Evolutionary conservation across 2,797 vertebrate species (phyloP).

Genomic region (Anolis apletophallus): DNA sequence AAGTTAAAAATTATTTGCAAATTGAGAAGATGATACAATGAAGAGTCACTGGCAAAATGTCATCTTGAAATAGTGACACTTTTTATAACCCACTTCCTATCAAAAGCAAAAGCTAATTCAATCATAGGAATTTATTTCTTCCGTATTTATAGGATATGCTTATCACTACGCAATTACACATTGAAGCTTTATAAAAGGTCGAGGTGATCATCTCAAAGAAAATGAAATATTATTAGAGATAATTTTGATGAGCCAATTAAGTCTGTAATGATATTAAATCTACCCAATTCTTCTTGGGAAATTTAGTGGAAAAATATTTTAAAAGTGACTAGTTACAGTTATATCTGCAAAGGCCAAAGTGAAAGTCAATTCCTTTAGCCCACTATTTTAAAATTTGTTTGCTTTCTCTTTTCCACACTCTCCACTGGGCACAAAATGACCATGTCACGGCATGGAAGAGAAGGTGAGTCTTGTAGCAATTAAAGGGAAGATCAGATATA

Average conservation of each 20-base stretch:
- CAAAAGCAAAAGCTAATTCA: conserved; percentile 40
- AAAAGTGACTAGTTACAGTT: not conserved
- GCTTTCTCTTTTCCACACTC: no score
- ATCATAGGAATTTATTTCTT: conserved; percentile 19
- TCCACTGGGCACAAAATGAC: no score
- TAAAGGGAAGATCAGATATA: no score
- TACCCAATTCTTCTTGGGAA: not conserved
- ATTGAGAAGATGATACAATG: conserved; percentile 28
- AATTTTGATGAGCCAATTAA: conserved; percentile 16
- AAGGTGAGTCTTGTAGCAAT: no score
- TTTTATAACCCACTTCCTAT: conserved; percentile 44
- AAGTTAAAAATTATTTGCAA: conserved; percentile 54
- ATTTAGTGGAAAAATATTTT: not conserved
- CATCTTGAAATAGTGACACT: conserved; percentile 55
- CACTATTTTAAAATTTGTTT: no score
- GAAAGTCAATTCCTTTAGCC: not conserved
- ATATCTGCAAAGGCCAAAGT: not conserved
- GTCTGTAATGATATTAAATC: not conserved
- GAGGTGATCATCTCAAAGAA: not conserved
- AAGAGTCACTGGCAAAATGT: conserved; percentile 55
- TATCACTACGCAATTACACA: conserved; percentile 31
- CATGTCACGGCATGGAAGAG: no score
- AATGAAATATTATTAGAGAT: conserved; percentile 12
- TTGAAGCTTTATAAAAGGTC: conserved; percentile 28
- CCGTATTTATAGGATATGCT: conserved; percentile 34